phyloP scores from a whole-genome alignment of 2,888 invertebrate species.

The Odontocolon sp. region DNA sequence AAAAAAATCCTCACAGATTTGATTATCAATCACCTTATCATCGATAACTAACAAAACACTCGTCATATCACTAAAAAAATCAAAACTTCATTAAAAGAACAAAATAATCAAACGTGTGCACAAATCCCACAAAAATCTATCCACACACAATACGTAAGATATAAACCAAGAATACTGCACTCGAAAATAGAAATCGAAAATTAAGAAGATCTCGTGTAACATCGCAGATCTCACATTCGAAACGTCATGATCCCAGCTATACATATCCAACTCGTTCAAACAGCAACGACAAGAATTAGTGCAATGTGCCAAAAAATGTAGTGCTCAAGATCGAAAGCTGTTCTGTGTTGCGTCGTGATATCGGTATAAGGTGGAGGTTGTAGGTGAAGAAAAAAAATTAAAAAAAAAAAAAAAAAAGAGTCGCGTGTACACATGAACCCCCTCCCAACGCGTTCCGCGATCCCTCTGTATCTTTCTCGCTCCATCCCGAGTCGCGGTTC shows the following conservation, averaged over 20 bases:
- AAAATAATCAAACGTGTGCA: too few relatives aligned
- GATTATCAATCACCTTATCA: too few relatives aligned
- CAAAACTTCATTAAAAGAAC: too few relatives aligned
- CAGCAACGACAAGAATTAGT: conserved; percentile 10
- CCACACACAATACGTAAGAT: not conserved
- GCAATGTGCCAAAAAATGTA: conserved; percentile 26
- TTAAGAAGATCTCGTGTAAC: not conserved
- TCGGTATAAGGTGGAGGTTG: conserved; percentile 42
- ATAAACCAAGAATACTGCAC: not conserved
- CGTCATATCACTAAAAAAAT: too few relatives aligned
- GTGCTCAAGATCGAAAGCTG: not conserved
- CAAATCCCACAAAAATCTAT: not conserved
- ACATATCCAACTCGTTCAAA: not conserved
- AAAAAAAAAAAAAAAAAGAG: conserved; percentile 36
- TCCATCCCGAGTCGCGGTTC: conserved; percentile 51
- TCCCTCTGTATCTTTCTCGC: conserved; percentile 50
- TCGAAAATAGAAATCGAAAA: not conserved
- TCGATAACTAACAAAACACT: too few relatives aligned
- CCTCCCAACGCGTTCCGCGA: conserved; percentile 25
- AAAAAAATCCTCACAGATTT: too few relatives aligned
- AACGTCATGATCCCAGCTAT: not conserved
- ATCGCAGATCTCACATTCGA: not conserved
- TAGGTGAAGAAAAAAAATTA: conserved; percentile 38
- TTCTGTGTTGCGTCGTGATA: not conserved
- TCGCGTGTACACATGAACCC: conserved; percentile 56